A percentile compares a stretch with the other conserved stretches of the same genome.
These are phyloP conservation scores for Gymnothorax reevesii DNA, from an alignment of 2,797 vertebrate genomes.

Conservation along the genomic window DNA sequence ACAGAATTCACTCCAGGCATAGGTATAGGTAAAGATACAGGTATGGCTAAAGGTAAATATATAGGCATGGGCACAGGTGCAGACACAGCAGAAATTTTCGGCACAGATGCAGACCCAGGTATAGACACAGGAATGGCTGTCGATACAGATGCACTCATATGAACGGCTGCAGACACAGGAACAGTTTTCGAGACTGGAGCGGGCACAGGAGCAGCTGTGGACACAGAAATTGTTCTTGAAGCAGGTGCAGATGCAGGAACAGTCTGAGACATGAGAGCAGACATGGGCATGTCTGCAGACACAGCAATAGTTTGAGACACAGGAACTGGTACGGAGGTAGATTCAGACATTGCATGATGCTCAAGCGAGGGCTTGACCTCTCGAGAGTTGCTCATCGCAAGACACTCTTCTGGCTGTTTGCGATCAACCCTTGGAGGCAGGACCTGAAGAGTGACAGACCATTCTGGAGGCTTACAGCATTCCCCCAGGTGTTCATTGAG, in stretches of 20 bases:
- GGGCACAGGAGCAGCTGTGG: not conserved
- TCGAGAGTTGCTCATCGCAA: not conserved
- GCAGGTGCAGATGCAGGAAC: not conserved
- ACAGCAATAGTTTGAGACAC: not conserved
- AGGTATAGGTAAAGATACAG: not conserved
- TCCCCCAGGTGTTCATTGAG: conserved; percentile 60
- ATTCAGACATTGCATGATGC: not conserved
- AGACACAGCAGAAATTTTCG: not conserved
- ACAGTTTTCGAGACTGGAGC: not conserved
- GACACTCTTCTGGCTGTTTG: not conserved
- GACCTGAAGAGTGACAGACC: conserved; percentile 6
- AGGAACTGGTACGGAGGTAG: not conserved
- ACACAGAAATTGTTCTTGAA: not conserved
- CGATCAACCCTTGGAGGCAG: not conserved
- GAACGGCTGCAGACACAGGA: not conserved
- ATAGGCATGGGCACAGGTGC: not conserved
- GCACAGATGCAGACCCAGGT: not conserved
- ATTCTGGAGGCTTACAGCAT: not conserved
- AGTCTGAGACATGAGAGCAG: not conserved
- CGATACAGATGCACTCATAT: not conserved
- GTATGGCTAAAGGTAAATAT: not conserved
- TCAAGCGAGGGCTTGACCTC: not conserved
- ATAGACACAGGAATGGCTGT: not conserved
- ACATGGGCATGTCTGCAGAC: not conserved
- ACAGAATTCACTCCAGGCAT: not conserved